Base-by-base conservation (phyloP, 2,888 invertebrate genomes). In the Sminthurinus aureus region DNA sequence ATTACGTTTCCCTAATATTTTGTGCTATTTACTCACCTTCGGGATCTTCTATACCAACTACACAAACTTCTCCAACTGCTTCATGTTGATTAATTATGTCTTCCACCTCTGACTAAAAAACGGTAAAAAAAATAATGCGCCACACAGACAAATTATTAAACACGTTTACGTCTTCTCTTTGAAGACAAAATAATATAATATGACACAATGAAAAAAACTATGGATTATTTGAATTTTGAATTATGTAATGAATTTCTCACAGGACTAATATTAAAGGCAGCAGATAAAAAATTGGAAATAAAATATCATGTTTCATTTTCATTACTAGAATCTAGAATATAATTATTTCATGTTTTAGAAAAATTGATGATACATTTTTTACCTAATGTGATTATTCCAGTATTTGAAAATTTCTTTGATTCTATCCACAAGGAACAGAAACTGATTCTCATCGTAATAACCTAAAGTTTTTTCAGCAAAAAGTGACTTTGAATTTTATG, bases 31-130 rank as follows among this genome's bases (percentile, higher is more conserved):
- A 38, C 38, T 38, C 38, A 38, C 38, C 87, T 24, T 88, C 83
- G 6, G 87, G 86, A 77, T 87, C 87, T 38, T 75, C 75, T 0
- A 88, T 84, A 22, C 88, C 87, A 78, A 87, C 85, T 11, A 87
- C 86, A 76, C 86, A 87, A 2, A 84, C 88, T 84, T 87, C 88
- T 22, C 78, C 79, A 18, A 88, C 86, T 0, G 84, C 81, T 26
- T 85, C 85, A 81, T 88, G 88, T 15, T 85, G 83, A 3, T 87
- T 66, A 8, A 88, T 78, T 64, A 82, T 66, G 20, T 86, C 85
- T 83, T 88, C 88, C 11, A 88, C 81, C 71, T 88, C 87, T 0
- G 87, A 81, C n/a, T 87, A 87, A 20, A 87, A 88, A 82, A 88
- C 87, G 38, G 6, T 38, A 4, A 4, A 38, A 66, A 66, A 66